Evolutionary conservation across 2,797 vertebrate genomes (phyloP).

Genomic region (Pseudochromis fuscus): DNA sequence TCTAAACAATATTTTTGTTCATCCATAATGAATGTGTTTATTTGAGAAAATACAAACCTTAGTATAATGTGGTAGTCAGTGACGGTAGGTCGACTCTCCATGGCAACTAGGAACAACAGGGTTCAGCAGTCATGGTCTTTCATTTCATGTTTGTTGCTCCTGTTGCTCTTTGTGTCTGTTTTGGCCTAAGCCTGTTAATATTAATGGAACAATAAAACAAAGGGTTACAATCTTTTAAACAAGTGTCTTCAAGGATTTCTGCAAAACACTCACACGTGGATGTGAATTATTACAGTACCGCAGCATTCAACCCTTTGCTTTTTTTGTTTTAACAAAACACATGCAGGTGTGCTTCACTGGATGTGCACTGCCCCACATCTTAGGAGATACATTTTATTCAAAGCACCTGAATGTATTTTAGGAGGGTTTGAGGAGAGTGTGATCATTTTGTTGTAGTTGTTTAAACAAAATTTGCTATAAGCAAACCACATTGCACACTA

Average conservation of each 20-base stretch:
- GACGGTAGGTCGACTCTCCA: neutral
- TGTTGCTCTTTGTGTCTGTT: neutral
- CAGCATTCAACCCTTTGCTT: neutral
- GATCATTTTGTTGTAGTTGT: slow-evolving; percentile 3
- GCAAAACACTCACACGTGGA: neutral
- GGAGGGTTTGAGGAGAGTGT: neutral
- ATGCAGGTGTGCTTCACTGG: slow-evolving; percentile 3
- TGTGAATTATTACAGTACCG: neutral
- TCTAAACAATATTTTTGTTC: neutral
- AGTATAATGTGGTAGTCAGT: neutral
- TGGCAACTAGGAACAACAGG: neutral
- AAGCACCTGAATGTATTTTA: neutral
- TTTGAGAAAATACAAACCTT: neutral
- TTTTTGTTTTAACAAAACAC: neutral
- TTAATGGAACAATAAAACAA: neutral
- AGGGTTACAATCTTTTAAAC: neutral
- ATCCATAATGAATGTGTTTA: slow-evolving; percentile 1
- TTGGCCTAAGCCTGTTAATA: neutral
- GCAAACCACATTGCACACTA: slow-evolving; percentile 5
- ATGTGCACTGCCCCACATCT: neutral
- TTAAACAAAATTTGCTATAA: slow-evolving; percentile 11
- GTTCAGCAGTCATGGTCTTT: neutral
- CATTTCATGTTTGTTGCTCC: slow-evolving; percentile 4
- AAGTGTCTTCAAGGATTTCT: neutral
- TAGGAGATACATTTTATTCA: slow-evolving; percentile 2